Conservation (phyloP, 2,797 vertebrate genomes). For the Synanceia verrucosa region DNA sequence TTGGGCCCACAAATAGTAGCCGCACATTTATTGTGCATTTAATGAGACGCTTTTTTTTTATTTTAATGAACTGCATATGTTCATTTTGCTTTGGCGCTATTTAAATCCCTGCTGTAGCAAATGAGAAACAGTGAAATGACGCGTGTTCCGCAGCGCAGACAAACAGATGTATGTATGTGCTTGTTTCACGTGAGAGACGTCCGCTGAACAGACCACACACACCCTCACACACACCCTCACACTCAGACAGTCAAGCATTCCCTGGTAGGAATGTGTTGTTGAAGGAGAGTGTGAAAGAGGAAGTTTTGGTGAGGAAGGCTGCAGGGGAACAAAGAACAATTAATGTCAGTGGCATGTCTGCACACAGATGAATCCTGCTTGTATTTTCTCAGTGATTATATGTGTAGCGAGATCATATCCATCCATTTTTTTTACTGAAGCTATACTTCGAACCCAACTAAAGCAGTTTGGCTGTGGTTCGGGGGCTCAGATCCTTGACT, state of each 20-base stretch:
- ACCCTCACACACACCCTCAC: conserved; percentile 32
- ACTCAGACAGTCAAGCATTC: conserved; percentile 60
- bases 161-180: conserved; percentile 38
- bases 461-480: not conserved
- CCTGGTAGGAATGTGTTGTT: conserved; percentile 71
- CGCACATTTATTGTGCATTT: conserved; percentile 12
- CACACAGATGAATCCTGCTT: not conserved
- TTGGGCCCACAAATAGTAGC: conserved; percentile 5
- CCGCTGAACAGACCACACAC: conserved; percentile 53
- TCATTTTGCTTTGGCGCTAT: not conserved
- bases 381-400: not conserved
- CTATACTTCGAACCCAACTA: not conserved
- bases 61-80: conserved; percentile 10
- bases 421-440: not conserved
- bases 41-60: conserved; percentile 3
- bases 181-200: conserved; percentile 51
- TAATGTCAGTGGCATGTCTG: not conserved
- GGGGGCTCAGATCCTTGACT: not conserved
- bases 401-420: not conserved
- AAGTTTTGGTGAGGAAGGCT: conserved; percentile 38
- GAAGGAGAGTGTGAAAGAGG: conserved; percentile 56
- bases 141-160: conserved; percentile 17
- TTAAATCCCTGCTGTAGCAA: not conserved
- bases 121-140: conserved; percentile 15
- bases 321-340: conserved; percentile 15